Conservation (phyloP, 1,140 invertebrate species). For the Lanistes nyassanus region DNA sequence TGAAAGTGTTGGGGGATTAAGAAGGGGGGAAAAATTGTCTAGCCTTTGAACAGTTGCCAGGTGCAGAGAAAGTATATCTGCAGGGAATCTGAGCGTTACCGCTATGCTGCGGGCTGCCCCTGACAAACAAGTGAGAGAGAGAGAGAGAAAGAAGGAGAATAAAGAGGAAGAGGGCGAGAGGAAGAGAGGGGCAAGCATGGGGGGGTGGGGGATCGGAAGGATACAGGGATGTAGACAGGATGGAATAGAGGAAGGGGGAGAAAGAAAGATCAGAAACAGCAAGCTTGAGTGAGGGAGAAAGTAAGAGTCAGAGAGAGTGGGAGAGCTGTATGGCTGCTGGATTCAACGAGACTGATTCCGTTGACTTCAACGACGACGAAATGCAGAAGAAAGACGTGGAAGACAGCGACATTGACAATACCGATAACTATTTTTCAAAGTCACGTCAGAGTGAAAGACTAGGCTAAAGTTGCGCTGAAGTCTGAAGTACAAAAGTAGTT, state of each 20-base stretch:
- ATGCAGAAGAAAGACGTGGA: too few relatives aligned
- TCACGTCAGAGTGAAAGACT: too few relatives aligned
- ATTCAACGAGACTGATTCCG: too few relatives aligned
- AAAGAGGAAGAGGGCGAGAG: background rate
- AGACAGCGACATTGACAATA: too few relatives aligned
- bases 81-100: too few relatives aligned
- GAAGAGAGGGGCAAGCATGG: background rate
- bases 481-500: too few relatives aligned
- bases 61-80: too few relatives aligned
- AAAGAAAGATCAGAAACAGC: background rate
- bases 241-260: background rate
- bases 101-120: background rate
- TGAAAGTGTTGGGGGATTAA: background rate
- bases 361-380: too few relatives aligned
- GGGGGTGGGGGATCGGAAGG: background rate
- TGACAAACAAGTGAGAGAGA: background rate
- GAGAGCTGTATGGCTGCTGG: too few relatives aligned
- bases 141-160: background rate
- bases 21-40: background rate
- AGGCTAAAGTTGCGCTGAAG: too few relatives aligned
- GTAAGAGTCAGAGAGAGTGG: conserved; percentile 13
- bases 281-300: conserved; percentile 2
- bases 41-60: background rate
- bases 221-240: too few relatives aligned
- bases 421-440: too few relatives aligned